Conservation (phyloP, 2,113 vertebrate genomes). For the Cyanoramphus novaezelandiae region DNA sequence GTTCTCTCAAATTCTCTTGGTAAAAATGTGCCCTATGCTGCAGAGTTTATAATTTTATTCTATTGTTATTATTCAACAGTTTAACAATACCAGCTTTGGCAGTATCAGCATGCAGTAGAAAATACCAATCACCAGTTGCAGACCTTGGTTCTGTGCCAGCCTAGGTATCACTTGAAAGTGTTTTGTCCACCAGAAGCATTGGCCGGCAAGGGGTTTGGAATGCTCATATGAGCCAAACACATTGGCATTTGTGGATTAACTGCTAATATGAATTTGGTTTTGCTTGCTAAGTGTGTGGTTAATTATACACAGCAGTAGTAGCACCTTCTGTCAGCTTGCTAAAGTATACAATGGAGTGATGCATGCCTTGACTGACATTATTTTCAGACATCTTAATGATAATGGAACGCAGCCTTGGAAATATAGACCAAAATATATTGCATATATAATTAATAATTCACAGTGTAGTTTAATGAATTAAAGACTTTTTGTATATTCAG, state of each 20-base stretch:
- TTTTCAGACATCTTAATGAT: not conserved
- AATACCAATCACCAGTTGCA: not conserved
- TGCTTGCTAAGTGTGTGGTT: not conserved
- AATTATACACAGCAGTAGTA: not conserved
- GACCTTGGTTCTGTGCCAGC: not conserved
- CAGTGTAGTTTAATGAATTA: not conserved
- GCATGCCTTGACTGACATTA: not conserved
- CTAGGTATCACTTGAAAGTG: not conserved
- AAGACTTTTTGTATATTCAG: not conserved
- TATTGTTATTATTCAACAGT: not conserved
- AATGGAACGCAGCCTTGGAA: not conserved
- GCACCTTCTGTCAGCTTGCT: not conserved
- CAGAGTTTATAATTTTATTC: not conserved
- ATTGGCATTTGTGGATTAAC: not conserved
- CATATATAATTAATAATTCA: not conserved
- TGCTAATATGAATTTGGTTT: not conserved
- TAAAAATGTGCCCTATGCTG: not conserved
- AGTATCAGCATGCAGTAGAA: not conserved
- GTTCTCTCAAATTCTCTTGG: not conserved
- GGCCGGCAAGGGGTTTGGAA: accelerated
- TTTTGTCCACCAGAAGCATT: not conserved
- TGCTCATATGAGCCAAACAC: not conserved
- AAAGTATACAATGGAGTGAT: not conserved
- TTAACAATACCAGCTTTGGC: not conserved
- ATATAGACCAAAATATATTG: not conserved